Evolutionary conservation across 2,888 invertebrate genomes (phyloP), one percentile per base, ranked within the genome.

Genomic region (Cancer borealis): DNA sequence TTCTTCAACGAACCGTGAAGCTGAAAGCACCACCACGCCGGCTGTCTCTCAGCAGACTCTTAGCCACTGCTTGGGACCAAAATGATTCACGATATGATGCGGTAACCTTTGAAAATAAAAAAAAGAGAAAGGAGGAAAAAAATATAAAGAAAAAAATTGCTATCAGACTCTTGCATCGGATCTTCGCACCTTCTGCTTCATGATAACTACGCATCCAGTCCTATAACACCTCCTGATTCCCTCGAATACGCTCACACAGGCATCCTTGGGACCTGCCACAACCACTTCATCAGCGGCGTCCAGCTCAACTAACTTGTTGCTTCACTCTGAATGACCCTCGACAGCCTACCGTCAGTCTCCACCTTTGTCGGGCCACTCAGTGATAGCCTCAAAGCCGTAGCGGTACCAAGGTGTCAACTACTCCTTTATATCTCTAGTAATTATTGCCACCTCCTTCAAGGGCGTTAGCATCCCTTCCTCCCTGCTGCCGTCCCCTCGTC

Each of bases 1-100:
- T 73, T 73, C 73, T 21, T 73, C 73, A 73, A 73, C 73, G 73
- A 73, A 73, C n/a, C 73, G 73, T 73, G 73, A 73, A 73, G 73
- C 26, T n/a, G n/a, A 73, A 73, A 73, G 73, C 73, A 73, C 73
- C 73, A 17, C 21, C 73, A n/a, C 73, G 49, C 49, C 12, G 12
- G 54, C 12, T 8, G 4, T 6, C 73, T n/a, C 26, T 73, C 26
- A 73, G n/a, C 73, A 21, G 17, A 21, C 8, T n/a, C 73, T 21
- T 26, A 21, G n/a, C 8, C 73, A 6, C 73, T 73, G 73, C 73
- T 26, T 14, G n/a, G 26, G 73, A 73, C 73, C 54, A 54, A 26
- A 73, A 5, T 73, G 73, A n/a, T 73, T 73, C 73, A n/a, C 73
- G n/a, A 12, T 49, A 49, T 49, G 49, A 3, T 49, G 49, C 49